Evolutionary conservation across 2,113 vertebrate genomes (phyloP).

Genomic region (Thinocorus orbignyianus): DNA sequence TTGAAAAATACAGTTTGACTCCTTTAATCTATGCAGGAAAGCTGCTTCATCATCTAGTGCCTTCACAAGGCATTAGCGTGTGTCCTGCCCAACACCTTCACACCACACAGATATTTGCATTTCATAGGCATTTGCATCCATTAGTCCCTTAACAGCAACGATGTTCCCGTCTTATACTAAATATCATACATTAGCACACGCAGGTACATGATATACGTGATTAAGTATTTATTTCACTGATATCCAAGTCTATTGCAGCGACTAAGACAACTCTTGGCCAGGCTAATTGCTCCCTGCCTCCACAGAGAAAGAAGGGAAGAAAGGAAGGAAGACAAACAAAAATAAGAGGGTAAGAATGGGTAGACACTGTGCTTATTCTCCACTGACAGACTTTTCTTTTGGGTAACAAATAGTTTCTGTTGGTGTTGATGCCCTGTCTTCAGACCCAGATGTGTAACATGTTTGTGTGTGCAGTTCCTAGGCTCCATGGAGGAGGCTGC

Average conservation of each 20-base stretch:
- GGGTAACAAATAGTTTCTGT: background rate
- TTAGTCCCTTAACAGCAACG: background rate
- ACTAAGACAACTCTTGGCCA: background rate
- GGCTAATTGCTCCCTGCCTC: background rate
- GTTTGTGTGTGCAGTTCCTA: too few species aligned
- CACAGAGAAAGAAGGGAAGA: background rate
- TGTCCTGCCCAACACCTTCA: accelerated
- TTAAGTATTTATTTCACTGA: background rate
- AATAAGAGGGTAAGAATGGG: background rate
- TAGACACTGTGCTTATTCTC: background rate
- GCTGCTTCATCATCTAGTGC: background rate
- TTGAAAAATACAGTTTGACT: background rate
- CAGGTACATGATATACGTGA: accelerated
- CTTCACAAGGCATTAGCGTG: background rate
- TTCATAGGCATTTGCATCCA: background rate
- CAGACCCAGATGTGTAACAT: accelerated
- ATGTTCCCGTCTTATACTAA: background rate
- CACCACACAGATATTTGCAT: too few species aligned
- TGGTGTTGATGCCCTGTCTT: background rate
- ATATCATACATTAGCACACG: too few species aligned
- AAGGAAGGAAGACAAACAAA: too few species aligned
- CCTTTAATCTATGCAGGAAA: background rate
- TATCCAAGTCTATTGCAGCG: background rate
- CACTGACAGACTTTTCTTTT: background rate
- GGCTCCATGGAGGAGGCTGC: background rate